A percentile compares a stretch with the other conserved stretches of the same genome.
Evolutionary conservation across 2,888 invertebrate genomes (phyloP).

Genomic region (Dioctria rufipes): DNA sequence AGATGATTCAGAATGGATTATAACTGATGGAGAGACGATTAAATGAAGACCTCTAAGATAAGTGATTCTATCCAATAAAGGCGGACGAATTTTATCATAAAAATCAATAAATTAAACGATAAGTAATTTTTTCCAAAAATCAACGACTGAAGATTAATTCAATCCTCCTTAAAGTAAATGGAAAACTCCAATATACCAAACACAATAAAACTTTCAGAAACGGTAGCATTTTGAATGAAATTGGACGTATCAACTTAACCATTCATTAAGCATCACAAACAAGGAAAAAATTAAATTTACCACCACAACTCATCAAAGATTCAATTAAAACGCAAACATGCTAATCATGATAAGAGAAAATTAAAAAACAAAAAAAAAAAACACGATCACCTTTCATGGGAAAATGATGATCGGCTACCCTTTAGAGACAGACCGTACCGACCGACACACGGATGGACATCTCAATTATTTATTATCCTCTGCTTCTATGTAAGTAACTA

Average conservation of each 20-base stretch:
- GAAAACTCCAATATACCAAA: slow-evolving; percentile 40
- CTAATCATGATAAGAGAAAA: slow-evolving; percentile 32
- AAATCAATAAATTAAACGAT: no score
- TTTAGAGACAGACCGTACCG: no score
- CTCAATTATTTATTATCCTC: slow-evolving; percentile 45
- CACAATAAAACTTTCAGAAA: slow-evolving; percentile 24
- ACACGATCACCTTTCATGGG: slow-evolving; percentile 26
- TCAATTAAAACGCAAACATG: slow-evolving; percentile 36
- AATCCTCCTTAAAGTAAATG: not conserved
- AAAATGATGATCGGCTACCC: slow-evolving; percentile 13
- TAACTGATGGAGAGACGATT: no score
- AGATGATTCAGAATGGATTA: no score
- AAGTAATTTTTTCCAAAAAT: no score
- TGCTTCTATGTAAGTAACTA: not conserved
- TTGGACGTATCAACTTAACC: not conserved
- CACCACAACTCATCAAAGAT: slow-evolving; percentile 25
- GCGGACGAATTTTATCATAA: no score
- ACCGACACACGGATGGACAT: not conserved
- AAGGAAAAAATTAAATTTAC: slow-evolving; percentile 30
- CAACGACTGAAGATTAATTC: no score
- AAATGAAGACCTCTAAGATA: no score
- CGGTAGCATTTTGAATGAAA: slow-evolving; percentile 20
- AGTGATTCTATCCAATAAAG: no score
- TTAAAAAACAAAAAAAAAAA: slow-evolving; percentile 1
- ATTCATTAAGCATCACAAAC: slow-evolving; percentile 33